These are phyloP conservation scores for Acanthisitta chloris DNA, from an alignment of 2,113 vertebrate species.

Conservation along the genomic window DNA sequence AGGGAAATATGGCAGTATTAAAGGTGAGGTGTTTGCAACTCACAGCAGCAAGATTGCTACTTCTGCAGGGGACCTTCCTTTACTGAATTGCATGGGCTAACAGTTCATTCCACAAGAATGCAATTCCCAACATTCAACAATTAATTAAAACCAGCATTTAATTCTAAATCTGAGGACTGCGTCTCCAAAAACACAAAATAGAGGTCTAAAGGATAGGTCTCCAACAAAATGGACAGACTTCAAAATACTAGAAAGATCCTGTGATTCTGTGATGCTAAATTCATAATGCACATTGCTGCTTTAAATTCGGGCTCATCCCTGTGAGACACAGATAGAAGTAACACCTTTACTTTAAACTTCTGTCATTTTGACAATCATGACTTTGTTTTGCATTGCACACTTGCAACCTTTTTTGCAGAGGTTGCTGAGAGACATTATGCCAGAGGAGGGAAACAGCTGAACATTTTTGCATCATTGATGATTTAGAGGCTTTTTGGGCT, in stretches of 20 bases:
- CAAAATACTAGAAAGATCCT: background rate
- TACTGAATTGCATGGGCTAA: background rate
- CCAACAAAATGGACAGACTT: background rate
- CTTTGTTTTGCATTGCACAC: background rate
- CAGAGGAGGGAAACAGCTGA: background rate
- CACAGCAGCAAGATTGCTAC: background rate
- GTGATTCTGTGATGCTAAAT: background rate
- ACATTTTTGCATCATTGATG: accelerated
- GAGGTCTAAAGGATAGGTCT: background rate
- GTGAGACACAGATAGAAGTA: background rate
- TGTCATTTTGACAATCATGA: background rate
- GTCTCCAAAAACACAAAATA: background rate
- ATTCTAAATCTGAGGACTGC: background rate
- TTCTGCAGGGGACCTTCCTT: background rate
- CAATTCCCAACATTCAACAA: background rate
- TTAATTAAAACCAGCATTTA: background rate
- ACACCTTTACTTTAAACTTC: background rate
- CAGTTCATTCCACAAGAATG: background rate
- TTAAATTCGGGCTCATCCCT: background rate
- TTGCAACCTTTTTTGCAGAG: background rate
- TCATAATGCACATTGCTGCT: background rate
- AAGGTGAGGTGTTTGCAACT: background rate
- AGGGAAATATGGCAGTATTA: background rate
- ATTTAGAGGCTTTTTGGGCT: background rate
- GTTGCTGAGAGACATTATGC: background rate